Conservation (phyloP, 1,140 invertebrate genomes). For the Drosophila kepulauana region DNA sequence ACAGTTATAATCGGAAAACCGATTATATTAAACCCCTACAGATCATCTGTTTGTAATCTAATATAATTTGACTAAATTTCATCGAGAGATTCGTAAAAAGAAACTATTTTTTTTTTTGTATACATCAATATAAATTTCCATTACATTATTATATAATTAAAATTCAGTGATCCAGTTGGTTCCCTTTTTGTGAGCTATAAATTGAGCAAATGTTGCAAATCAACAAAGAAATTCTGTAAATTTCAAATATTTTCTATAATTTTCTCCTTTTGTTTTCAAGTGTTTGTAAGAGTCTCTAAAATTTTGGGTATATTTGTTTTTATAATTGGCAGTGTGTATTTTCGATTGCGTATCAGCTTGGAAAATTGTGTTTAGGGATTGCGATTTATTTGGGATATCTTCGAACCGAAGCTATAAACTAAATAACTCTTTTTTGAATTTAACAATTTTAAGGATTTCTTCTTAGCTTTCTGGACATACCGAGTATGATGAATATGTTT, state of each 20-base stretch:
- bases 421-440: not conserved
- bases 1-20: constrained; percentile 11
- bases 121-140: not conserved
- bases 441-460: constrained; percentile 13
- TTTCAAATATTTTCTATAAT: not conserved
- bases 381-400: constrained; percentile 1
- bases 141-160: not conserved
- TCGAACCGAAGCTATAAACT: not conserved
- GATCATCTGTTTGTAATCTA: not conserved
- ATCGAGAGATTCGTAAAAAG: not conserved
- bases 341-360: not conserved
- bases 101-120: not conserved
- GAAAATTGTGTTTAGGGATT: not conserved
- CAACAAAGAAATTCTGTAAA: no score
- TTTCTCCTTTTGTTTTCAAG: not conserved
- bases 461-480: constrained; percentile 32
- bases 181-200: not conserved
- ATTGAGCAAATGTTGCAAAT: not conserved
- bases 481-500: constrained; percentile 18
- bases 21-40: not conserved
- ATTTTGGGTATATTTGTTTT: constrained; percentile 20
- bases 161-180: not conserved
- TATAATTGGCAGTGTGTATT: constrained; percentile 27
- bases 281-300: constrained; percentile 25
- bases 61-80: constrained; percentile 8